Evolutionary conservation across 2,113 vertebrate species (phyloP).

Genomic region (Sinocyclocheilus anophthalmus): DNA sequence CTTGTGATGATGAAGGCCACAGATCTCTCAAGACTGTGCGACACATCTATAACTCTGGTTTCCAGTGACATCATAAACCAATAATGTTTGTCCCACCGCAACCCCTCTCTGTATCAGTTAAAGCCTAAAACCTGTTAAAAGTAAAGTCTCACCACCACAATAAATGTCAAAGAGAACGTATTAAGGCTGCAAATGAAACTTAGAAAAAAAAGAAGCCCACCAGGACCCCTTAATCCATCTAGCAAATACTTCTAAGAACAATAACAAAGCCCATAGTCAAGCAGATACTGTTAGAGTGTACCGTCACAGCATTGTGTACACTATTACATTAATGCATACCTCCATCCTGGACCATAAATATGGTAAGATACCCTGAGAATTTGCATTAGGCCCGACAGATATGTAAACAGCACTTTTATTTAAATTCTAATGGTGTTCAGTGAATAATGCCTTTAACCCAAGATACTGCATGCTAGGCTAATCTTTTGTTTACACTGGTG

Average conservation of each 20-base stretch:
- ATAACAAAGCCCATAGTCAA: slow-evolving; percentile 16
- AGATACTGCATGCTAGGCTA: slow-evolving; percentile 43
- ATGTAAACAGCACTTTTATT: slow-evolving; percentile 48
- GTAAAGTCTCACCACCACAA: background rate
- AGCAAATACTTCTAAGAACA: slow-evolving; percentile 46
- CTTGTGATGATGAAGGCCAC: background rate
- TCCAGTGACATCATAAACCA: slow-evolving; percentile 48
- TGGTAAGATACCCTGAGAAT: slow-evolving; percentile 23
- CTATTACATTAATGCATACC: slow-evolving; percentile 10
- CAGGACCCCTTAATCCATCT: slow-evolving; percentile 30
- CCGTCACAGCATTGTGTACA: slow-evolving; percentile 27
- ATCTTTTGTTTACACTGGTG: slow-evolving; percentile 50
- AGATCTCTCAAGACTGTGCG: background rate
- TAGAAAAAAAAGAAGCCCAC: slow-evolving; percentile 4
- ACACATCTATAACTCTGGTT: slow-evolving; percentile 17
- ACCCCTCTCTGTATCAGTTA: background rate
- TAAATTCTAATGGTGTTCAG: slow-evolving; percentile 35
- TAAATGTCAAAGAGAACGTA: slow-evolving; percentile 31
- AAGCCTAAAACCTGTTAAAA: slow-evolving; percentile 29
- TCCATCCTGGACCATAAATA: slow-evolving; percentile 12
- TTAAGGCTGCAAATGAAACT: slow-evolving; percentile 17
- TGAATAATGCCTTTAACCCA: slow-evolving; percentile 49
- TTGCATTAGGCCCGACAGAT: background rate
- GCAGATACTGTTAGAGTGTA: slow-evolving; percentile 22
- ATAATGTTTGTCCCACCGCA: slow-evolving; percentile 22